A percentile compares a stretch with the other conserved stretches of the same genome.
phyloP scores from a whole-genome alignment of 2,113 vertebrate species.

The Antennarius striatus region DNA sequence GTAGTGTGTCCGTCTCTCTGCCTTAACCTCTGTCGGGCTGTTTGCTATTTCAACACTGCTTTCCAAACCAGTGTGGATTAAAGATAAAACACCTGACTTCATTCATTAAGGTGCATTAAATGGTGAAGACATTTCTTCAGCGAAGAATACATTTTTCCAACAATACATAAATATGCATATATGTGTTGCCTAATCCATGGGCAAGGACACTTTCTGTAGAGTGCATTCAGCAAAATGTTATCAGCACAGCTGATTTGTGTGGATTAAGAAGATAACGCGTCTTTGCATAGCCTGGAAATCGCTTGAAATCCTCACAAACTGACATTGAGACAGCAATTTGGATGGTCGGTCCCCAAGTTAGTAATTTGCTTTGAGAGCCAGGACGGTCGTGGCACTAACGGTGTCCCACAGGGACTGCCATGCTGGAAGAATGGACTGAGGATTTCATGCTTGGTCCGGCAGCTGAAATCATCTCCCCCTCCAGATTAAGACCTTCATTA shows the following conservation, averaged over 20 bases:
- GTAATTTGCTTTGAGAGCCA: constrained; percentile 41
- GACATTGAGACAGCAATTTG: neutral
- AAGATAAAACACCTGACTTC: constrained; percentile 45
- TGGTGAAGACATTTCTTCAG: too few relatives aligned
- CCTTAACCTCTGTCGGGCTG: neutral
- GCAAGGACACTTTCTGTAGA: too few relatives aligned
- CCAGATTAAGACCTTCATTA: constrained; percentile 63
- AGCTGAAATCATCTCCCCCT: constrained; percentile 57
- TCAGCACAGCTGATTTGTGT: too few relatives aligned
- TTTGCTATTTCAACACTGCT: constrained; percentile 54
- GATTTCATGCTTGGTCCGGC: constrained; percentile 58
- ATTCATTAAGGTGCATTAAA: neutral
- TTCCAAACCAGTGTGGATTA: constrained; percentile 54
- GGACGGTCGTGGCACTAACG: constrained; percentile 36
- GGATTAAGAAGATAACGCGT: too few relatives aligned
- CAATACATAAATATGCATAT: neutral
- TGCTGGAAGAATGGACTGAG: constrained; percentile 30
- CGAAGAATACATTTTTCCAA: too few relatives aligned
- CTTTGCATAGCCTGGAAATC: neutral
- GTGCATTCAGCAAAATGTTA: neutral
- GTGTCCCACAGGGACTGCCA: constrained; percentile 37
- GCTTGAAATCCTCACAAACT: neutral
- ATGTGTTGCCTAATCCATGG: too few relatives aligned
- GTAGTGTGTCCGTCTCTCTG: too few relatives aligned
- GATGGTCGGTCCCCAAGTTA: constrained; percentile 15